Evolutionary conservation across 2,888 invertebrate genomes (phyloP).

Genomic region (Penaeus monodon): DNA sequence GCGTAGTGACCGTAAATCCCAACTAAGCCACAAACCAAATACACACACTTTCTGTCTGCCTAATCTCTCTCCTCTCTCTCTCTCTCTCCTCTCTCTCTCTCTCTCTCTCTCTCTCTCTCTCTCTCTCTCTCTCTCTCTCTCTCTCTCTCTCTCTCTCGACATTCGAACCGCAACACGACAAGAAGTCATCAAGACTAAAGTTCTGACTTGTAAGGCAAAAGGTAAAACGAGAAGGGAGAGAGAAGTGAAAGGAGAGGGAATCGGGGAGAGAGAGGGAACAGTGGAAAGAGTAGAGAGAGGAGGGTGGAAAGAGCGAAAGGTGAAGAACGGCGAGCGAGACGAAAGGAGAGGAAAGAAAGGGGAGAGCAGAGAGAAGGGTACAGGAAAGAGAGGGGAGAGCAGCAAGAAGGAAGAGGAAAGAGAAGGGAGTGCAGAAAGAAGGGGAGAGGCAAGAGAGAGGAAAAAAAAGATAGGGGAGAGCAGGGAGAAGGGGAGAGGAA

Average conservation of each 20-base stretch:
- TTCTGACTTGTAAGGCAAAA: not conserved
- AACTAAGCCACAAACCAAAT: too few species aligned
- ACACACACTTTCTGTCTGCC: too few species aligned
- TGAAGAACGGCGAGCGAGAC: not conserved
- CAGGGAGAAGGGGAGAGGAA: not conserved
- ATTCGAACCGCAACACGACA: too few species aligned
- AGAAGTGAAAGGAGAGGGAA: not conserved
- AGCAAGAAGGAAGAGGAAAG: not conserved
- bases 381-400: not conserved
- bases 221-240: not conserved
- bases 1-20: too few species aligned
- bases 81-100: too few species aligned
- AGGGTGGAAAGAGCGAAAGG: not conserved
- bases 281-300: not conserved
- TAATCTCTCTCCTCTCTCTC: too few species aligned
- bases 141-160: too few species aligned
- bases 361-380: accelerated
- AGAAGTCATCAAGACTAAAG: too few species aligned
- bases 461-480: too few species aligned
- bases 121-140: too few species aligned
- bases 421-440: not conserved
- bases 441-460: not conserved
- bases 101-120: too few species aligned
- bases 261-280: not conserved
- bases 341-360: not conserved